Percentiles rank a stretch among this genome's conserved stretches.
phyloP scores from a whole-genome alignment of 2,113 vertebrate species.

The Columba livia region DNA sequence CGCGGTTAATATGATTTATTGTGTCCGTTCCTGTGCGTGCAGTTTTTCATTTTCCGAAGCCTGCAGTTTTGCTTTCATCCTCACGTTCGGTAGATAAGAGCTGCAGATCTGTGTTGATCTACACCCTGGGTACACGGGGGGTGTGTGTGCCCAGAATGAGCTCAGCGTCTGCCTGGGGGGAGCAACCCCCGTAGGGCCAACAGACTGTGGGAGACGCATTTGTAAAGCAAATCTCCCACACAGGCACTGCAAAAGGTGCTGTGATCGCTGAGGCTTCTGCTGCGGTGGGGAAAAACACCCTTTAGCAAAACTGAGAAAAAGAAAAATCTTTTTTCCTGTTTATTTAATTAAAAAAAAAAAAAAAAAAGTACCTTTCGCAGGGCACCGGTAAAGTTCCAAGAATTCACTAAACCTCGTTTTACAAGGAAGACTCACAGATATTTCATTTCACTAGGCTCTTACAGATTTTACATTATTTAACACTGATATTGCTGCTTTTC shows the following conservation, averaged over 20 bases:
- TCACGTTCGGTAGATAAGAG: constrained; percentile 57
- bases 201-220: neutral
- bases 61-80: constrained; percentile 63
- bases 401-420: constrained; percentile 47
- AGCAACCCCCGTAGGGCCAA: constrained; percentile 2
- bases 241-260: neutral
- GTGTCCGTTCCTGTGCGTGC: constrained; percentile 50
- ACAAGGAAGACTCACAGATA: constrained; percentile 42
- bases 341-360: neutral
- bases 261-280: neutral
- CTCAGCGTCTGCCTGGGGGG: neutral
- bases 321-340: neutral
- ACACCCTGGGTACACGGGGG: neutral
- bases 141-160: constrained; percentile 14
- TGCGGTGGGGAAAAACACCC: constrained; percentile 6
- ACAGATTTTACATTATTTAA: constrained; percentile 73
- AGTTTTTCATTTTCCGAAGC: constrained; percentile 60
- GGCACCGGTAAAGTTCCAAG: constrained; percentile 30
- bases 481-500: constrained; percentile 50
- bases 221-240: constrained; percentile 18
- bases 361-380: neutral
- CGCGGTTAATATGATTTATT: constrained; percentile 64
- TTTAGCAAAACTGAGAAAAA: constrained; percentile 27
- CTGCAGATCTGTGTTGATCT: constrained; percentile 55
- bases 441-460: constrained; percentile 60